Evolutionary conservation across 2,888 invertebrate genomes (phyloP).

Genomic region (Drosophila parthenogenetica): DNA sequence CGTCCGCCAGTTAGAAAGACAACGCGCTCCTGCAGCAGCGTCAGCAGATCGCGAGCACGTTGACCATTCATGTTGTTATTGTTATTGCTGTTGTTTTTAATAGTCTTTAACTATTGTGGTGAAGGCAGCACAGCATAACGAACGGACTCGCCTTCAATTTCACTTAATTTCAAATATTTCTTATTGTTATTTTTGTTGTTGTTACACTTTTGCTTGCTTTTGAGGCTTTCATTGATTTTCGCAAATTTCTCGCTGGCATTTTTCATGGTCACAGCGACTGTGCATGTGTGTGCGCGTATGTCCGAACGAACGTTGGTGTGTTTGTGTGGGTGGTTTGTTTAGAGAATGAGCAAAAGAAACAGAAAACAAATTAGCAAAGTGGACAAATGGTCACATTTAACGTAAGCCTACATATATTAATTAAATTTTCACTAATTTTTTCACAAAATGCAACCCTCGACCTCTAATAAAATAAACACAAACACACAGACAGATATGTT

Average conservation of each 20-base stretch:
- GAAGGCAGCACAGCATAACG: slow-evolving; percentile 57
- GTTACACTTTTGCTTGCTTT: slow-evolving; percentile 54
- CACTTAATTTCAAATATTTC: slow-evolving; percentile 63
- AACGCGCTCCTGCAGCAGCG: slow-evolving; percentile 96
- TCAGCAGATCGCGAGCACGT: slow-evolving; percentile 97
- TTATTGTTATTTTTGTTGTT: slow-evolving; percentile 47
- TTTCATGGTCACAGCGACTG: slow-evolving; percentile 68
- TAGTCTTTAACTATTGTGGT: slow-evolving; percentile 51
- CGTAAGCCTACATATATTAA: slow-evolving; percentile 34
- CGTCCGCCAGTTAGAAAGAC: slow-evolving; percentile 97
- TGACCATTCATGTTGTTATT: slow-evolving; percentile 91
- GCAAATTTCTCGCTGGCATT: slow-evolving; percentile 77
- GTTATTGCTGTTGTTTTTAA: slow-evolving; percentile 36
- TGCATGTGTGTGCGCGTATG: slow-evolving; percentile 13
- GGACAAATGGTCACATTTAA: slow-evolving; percentile 46
- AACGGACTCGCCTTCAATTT: slow-evolving; percentile 68
- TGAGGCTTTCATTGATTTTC: slow-evolving; percentile 67
- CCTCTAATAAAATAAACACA: slow-evolving; percentile 15
- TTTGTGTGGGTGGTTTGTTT: slow-evolving; percentile 51
- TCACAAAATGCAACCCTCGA: slow-evolving; percentile 47
- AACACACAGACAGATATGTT: slow-evolving; percentile 14
- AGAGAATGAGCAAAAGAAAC: slow-evolving; percentile 31
- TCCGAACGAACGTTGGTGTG: slow-evolving; percentile 13
- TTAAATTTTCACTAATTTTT: slow-evolving; percentile 45
- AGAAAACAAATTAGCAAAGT: slow-evolving; percentile 62